Evolutionary conservation across 2,113 vertebrate genomes (phyloP).

Genomic region (Centrocercus urophasianus): DNA sequence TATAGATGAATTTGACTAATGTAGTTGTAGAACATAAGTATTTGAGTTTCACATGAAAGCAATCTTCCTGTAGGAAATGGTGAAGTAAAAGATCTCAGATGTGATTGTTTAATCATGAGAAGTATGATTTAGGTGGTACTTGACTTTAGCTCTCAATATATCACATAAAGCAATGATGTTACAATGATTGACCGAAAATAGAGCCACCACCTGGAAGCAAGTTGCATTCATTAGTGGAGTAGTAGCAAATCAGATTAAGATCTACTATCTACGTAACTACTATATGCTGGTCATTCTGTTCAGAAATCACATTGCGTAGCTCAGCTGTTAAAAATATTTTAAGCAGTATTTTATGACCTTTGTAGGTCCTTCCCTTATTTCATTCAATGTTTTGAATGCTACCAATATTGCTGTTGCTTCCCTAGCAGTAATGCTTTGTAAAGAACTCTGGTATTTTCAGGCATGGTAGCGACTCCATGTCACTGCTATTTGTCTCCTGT

Average conservation of each 20-base stretch:
- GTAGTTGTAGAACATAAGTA: not conserved
- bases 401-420: not conserved
- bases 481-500: not conserved
- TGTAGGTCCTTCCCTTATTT: not conserved
- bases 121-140: not conserved
- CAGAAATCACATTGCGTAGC: not conserved
- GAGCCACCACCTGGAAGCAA: not conserved
- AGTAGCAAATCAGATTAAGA: not conserved
- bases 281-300: not conserved
- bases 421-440: not conserved
- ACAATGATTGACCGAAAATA: not conserved
- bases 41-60: not conserved
- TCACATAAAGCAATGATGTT: not conserved
- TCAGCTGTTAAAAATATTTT: not conserved
- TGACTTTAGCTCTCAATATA: not conserved
- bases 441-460: not conserved
- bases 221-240: not conserved
- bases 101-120: not conserved
- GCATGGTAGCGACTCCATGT: not conserved
- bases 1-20: not conserved
- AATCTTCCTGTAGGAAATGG: not conserved
- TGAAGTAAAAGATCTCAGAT: not conserved
- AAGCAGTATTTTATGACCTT: not conserved
- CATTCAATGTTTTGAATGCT: not conserved
- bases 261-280: not conserved